Base-by-base conservation (phyloP, 2,797 vertebrate genomes). In the Rhynchotus rufescens region DNA sequence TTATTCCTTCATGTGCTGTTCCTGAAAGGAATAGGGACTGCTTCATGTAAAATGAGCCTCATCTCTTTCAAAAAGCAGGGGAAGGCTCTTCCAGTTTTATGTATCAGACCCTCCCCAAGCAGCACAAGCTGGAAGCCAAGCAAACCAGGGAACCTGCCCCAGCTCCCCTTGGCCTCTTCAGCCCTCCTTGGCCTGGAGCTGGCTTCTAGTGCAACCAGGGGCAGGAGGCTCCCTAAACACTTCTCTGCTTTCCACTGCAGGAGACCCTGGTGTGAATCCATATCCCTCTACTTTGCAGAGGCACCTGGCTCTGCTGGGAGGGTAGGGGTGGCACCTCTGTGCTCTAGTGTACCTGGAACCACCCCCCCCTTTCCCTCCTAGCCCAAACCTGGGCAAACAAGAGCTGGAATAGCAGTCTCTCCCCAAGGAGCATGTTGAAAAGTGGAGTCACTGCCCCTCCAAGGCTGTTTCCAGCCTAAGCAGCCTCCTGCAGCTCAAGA, bases 401-500 rank as follows among this genome's bases (percentile, higher is more conserved):
- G 57, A 72, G 66, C 64, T 83, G 56, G 67, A 23, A 19, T 6
- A 49, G 56, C 3, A 32, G 64, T 19, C 67, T 44, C 66, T 42
- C 62, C 59, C 61, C 59, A 21, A 12, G 34, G 69, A 62, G 17
- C 51, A 47, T 2, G 0, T 16, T 21, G 1, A 36, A 10, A 62
- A 40, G 40, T 3, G n/a, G 40, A 76, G 34, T 7, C 42, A 84
- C 11, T 68, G 49, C 65, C 15, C 45, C 61, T 74, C 61, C 14
- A 5, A 5, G 0, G 0, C 44, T 32, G 6, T 84, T 82, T 72
- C 57, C 59, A 79, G 64, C 76, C 80, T 26, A 52, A 52, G 42
- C 10, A 84, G 61, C 71, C 51, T 86, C 86, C 78, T 78, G 30
- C 78, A 88, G 78, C 59, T 54, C 68, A 79, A 44, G 42, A 32